Base-by-base conservation (phyloP, 2,797 vertebrate species). In the Eupleurogrammus muticus region DNA sequence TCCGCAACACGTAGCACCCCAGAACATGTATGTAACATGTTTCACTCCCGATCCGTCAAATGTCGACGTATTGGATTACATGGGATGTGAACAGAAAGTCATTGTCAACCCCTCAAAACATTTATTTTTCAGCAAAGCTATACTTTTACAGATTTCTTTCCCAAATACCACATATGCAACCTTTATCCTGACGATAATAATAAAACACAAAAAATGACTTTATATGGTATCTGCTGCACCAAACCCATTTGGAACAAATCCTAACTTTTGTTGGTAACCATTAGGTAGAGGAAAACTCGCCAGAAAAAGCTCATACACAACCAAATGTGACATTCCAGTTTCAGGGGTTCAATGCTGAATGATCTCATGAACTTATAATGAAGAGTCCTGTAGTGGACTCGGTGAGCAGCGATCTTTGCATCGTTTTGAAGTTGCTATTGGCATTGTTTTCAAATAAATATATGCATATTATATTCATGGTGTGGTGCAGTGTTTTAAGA, bases 201-300 rank as follows among this genome's bases (percentile, higher is more conserved):
- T 38, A 36, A 56, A 56, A 66, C 42, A 34, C 32, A 53, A 40
- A 14, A 75, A 68, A 54, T 74, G 21, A 42, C 71, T 56, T n/a
- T 9, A 62, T 55, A 56, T 62, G 4, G 24, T n/a, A 67, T 74
- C 42, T 50, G 24, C 19, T 19, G 21, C 52, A 50, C 50, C 50
- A 19, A 20, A 48, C 35, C 58, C 17, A 20, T n/a, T 34, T 35
- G 58, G 51, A 62, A 56, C 51, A 62, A 55, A 50, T 54, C 51
- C 42, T 34, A 50, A 34, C 35, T 50, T 38, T 67, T 13, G 28
- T 40, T 50, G 42, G 35, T 23, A 49, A 34, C 35, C 50, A 67
- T 60, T 48, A 34, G 50, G 23, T 3, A 1, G 23, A 49, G 61
- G 50, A 55, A 8, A 23, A 66, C 56, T 34, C 40, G 21, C 13